Base-by-base conservation (phyloP, 2,113 vertebrate species). In the Ageneiosus marmoratus region DNA sequence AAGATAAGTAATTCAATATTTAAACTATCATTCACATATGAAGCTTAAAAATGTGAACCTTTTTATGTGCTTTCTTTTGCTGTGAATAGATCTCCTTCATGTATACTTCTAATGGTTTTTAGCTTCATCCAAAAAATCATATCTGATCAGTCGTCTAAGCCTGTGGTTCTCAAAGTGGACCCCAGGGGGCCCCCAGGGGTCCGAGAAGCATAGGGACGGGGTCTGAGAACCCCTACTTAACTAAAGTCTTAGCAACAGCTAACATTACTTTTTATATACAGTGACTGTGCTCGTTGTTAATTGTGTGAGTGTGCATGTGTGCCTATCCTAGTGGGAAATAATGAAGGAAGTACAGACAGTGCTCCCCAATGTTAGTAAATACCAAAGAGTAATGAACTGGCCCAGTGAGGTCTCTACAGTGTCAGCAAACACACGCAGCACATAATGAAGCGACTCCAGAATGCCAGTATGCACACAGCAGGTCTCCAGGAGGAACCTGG, bases 311-410 rank as follows among this genome's bases (percentile, higher is more conserved):
- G 5, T 80, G 5, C 10, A 18, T 80, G 79, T 11, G 63, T 62
- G 6, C 46, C 56, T 15, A 50, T 79, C 60, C 79, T 82, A 75
- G 34, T 75, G 75, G n/a, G 80, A 62, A 88, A 84, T 88, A 84
- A 83, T 74, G 73, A 86, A 83, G 81, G 80, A 81, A 85, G 44
- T 29, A 62, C 65, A 72, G 60, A 41, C 72, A 83, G 77, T 56
- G 62, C 85, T 81, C 74, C 77, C 83, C 77, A 76, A 70, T 85
- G 82, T 85, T 80, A 83, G 77, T 83, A 88, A 85, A 79, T 83
- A 87, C 83, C 84, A 87, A 75, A 74, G 85, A 78, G 81, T 88
- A 88, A 86, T 86, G 87, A 86, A 85, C 62, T 80, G 83, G 48
- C 77, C 80, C 85, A 79, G 83, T 60, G 41, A 81, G 73, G 81